phyloP scores from a whole-genome alignment of 2,888 invertebrate species.

The Cephalotes varians region DNA sequence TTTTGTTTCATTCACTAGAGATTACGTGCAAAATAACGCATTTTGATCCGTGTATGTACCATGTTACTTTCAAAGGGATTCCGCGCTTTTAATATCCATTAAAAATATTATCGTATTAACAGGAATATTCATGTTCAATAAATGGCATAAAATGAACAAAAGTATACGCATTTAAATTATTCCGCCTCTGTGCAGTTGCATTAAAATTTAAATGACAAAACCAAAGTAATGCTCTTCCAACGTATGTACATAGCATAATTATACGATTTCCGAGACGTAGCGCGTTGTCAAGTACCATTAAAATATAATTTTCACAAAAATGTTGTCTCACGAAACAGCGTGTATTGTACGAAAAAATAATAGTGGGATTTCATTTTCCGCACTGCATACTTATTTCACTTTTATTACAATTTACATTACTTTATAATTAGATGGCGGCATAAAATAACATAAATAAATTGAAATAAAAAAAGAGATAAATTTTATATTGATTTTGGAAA shows the following conservation, averaged over 20 bases:
- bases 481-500: neutral
- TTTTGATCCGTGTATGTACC: neutral
- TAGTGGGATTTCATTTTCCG: neutral
- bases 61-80: neutral
- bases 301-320: slow-evolving; percentile 45
- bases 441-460: slow-evolving; percentile 5
- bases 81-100: neutral
- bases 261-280: slow-evolving; percentile 8
- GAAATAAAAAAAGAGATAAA: neutral
- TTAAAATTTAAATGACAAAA: slow-evolving; percentile 35
- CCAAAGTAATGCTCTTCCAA: neutral
- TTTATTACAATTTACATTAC: neutral
- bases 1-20: neutral
- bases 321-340: slow-evolving; percentile 10
- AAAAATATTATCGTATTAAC: slow-evolving; percentile 20
- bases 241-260: slow-evolving; percentile 1
- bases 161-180: slow-evolving; percentile 18
- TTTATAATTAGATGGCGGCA: neutral
- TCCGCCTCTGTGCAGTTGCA: neutral
- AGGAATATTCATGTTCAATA: neutral
- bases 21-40: neutral
- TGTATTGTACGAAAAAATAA: slow-evolving; percentile 17
- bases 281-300: slow-evolving; percentile 34
- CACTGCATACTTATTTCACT: neutral
- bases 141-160: neutral